A percentile compares a stretch with the other conserved stretches of the same genome.
These are phyloP conservation scores for Acrocera orbiculus DNA, from an alignment of 2,888 invertebrate genomes.

Conservation along the genomic window DNA sequence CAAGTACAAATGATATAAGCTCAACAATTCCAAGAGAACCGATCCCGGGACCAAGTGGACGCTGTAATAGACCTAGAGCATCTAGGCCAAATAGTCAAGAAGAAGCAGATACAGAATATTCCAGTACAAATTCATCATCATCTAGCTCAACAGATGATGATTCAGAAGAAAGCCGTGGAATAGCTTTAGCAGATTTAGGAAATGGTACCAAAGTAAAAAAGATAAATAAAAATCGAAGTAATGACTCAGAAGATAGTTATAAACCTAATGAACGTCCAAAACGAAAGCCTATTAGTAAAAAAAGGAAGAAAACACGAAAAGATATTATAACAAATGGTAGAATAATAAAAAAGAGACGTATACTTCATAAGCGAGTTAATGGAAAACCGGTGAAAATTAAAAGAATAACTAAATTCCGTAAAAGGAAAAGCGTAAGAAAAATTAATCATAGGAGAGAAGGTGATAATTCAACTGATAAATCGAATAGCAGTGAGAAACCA, in stretches of 20 bases:
- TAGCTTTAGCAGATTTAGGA: slow-evolving; percentile 12
- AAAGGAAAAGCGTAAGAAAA: slow-evolving; percentile 5
- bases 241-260: slow-evolving; percentile 39
- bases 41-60: slow-evolving; percentile 14
- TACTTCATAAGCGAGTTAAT: too few species aligned
- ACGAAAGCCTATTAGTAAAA: slow-evolving; percentile 14
- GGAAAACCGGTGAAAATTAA: too few species aligned
- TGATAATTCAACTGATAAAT: slow-evolving; percentile 15
- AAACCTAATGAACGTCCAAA: slow-evolving; percentile 29
- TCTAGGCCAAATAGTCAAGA: slow-evolving; percentile 20
- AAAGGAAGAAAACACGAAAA: slow-evolving; percentile 11
- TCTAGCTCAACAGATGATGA: slow-evolving; percentile 5
- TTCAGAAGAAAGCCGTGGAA: slow-evolving; percentile 12
- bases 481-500: slow-evolving; percentile 5
- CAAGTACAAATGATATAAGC: slow-evolving; percentile 27
- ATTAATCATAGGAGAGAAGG: slow-evolving; percentile 11
- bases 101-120: slow-evolving; percentile 14
- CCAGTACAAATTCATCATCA: slow-evolving; percentile 1
- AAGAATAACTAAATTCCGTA: slow-evolving; percentile 5
- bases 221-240: slow-evolving; percentile 18
- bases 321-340: slow-evolving; percentile 9
- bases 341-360: slow-evolving; percentile 5
- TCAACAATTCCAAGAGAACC: slow-evolving; percentile 20
- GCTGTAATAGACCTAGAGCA: slow-evolving; percentile 16
- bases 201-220: slow-evolving; percentile 12